Evolutionary conservation across 2,113 vertebrate genomes (phyloP).

Genomic region (Callocephalon fimbriatum): DNA sequence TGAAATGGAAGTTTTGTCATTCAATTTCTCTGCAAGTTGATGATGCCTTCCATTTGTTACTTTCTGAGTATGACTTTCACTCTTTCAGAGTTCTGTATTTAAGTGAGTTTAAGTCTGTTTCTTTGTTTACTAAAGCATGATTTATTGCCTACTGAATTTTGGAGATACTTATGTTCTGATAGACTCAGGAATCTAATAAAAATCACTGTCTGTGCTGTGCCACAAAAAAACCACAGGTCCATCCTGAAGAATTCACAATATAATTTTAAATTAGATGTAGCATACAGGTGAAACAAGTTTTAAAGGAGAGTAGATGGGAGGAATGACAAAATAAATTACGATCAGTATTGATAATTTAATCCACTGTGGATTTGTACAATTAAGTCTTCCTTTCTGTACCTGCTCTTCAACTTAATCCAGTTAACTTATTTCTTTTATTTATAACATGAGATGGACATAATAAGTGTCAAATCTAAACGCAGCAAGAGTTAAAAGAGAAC

Average conservation of each 20-base stretch:
- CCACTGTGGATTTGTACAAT: neutral
- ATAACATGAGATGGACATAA: neutral
- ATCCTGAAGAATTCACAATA: neutral
- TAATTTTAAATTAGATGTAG: neutral
- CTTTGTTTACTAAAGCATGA: neutral
- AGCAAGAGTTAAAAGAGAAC: neutral
- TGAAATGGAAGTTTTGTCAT: neutral
- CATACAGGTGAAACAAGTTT: neutral
- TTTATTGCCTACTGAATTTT: neutral
- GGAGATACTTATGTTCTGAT: neutral
- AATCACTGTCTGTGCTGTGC: neutral
- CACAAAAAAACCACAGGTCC: fast-evolving
- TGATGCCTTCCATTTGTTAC: neutral
- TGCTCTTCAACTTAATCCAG: neutral
- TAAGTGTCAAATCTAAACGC: neutral
- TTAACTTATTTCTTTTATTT: neutral
- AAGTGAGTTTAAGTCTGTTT: neutral
- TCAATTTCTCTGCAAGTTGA: neutral
- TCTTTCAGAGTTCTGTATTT: neutral
- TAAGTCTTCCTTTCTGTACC: neutral
- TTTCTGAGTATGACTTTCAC: neutral
- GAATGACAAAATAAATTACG: neutral
- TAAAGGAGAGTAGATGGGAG: neutral
- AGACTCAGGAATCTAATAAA: neutral
- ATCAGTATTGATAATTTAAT: neutral